phyloP scores from a whole-genome alignment of 2,888 invertebrate species.

The Malthinus flaveolus region DNA sequence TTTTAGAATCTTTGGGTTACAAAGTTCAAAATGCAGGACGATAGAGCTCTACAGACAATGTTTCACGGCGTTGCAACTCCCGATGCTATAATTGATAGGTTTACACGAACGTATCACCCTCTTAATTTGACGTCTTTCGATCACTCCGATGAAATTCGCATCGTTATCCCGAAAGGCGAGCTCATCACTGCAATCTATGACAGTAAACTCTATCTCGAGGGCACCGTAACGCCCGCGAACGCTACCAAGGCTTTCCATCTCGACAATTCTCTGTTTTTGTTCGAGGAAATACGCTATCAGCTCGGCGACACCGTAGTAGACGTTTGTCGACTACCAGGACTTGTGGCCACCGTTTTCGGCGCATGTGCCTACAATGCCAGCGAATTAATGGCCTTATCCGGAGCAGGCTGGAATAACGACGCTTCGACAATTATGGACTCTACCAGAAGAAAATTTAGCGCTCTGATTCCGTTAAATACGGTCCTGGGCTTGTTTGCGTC shows the following conservation, averaged over 20 bases:
- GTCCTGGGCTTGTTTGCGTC: neutral
- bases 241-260: neutral
- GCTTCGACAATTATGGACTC: too few species aligned
- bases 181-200: neutral
- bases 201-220: neutral
- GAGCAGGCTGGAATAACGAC: neutral
- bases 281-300: neutral
- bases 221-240: neutral
- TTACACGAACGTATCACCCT: neutral
- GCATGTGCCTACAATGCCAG: neutral
- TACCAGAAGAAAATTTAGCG: too few species aligned
- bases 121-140: neutral
- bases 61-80: too few species aligned
- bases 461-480: neutral
- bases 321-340: neutral
- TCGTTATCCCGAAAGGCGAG: neutral
- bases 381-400: neutral
- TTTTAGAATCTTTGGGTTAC: too few species aligned
- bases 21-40: too few species aligned
- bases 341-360: too few species aligned
- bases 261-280: neutral
- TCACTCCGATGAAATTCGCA: too few species aligned
- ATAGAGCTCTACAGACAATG: neutral
- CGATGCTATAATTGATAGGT: neutral
- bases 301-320: neutral